phyloP scores from a whole-genome alignment of 2,888 invertebrate species.

The Globia sparganii region DNA sequence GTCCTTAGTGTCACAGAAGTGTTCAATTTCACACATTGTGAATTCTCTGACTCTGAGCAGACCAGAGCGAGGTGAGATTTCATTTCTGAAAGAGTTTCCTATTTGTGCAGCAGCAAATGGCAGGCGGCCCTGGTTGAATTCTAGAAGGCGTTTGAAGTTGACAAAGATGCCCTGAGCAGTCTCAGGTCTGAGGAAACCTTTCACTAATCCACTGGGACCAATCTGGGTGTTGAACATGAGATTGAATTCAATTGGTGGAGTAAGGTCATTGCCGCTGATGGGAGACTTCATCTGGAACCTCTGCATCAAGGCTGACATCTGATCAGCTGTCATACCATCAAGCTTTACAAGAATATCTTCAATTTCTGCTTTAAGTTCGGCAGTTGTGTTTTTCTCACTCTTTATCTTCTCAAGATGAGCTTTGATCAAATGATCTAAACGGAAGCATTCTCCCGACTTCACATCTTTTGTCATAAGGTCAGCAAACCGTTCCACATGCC shows the following conservation, averaged over 20 bases:
- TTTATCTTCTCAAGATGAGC: constrained; percentile 96
- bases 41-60: constrained; percentile 99
- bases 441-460: constrained; percentile 98
- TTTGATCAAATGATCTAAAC: constrained; percentile 99
- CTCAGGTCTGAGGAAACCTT: constrained; percentile 99
- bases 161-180: constrained; percentile 99
- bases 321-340: constrained; percentile 97
- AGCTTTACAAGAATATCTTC: constrained; percentile 95
- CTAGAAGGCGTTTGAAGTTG: constrained; percentile 98
- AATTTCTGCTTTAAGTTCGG: constrained; percentile 93
- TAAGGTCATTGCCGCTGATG: constrained; percentile 97
- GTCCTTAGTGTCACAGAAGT: constrained; percentile 99
- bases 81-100: constrained; percentile 99
- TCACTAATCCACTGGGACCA: constrained; percentile 98
- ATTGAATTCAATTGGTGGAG: constrained; percentile 99
- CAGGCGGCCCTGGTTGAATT: constrained; percentile 98
- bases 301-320: constrained; percentile 96
- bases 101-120: constrained; percentile 99
- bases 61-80: constrained; percentile 99
- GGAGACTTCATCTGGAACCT: constrained; percentile 99
- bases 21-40: constrained; percentile 99
- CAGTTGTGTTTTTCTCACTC: constrained; percentile 95
- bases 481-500: constrained; percentile 99
- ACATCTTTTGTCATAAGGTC: constrained; percentile 99
- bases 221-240: constrained; percentile 99